These are phyloP conservation scores for Diplodus puntazzo DNA, from an alignment of 2,797 vertebrate genomes.

Conservation along the genomic window DNA sequence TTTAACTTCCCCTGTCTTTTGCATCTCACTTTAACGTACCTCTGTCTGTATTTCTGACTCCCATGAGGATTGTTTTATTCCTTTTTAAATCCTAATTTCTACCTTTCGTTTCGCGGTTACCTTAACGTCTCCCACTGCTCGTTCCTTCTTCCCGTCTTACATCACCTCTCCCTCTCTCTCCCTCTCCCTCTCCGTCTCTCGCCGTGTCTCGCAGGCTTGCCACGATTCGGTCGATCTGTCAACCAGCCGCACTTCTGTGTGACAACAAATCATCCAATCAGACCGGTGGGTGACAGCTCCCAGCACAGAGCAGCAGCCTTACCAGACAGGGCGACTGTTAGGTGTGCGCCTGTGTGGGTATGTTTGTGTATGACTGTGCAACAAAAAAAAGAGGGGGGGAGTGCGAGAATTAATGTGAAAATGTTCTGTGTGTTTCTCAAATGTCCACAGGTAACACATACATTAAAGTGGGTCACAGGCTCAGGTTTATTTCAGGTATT, in stretches of 20 bases:
- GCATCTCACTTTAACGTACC: not conserved
- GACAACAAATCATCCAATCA: constrained; percentile 50
- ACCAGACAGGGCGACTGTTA: constrained; percentile 14
- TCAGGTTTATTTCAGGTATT: constrained; percentile 58
- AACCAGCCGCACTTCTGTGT: constrained; percentile 34
- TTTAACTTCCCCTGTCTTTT: constrained; percentile 19
- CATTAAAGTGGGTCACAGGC: constrained; percentile 62
- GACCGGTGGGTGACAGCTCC: constrained; percentile 42
- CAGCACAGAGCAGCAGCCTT: constrained; percentile 17
- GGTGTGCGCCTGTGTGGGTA: not conserved
- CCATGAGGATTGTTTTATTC: not conserved
- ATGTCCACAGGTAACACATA: constrained; percentile 47
- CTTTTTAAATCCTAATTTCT: not conserved
- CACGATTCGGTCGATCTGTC: constrained; percentile 57
- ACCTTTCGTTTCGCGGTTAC: not conserved
- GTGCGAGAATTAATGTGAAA: constrained; percentile 19
- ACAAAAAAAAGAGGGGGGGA: not conserved
- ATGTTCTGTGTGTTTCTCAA: constrained; percentile 5
- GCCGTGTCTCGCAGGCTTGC: constrained; percentile 46
- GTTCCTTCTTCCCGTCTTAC: not conserved
- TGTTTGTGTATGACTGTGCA: not conserved
- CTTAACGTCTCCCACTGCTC: not conserved
- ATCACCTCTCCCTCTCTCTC: not conserved
- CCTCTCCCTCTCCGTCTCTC: constrained; percentile 11
- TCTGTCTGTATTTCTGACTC: not conserved